Evolutionary conservation across 2,113 vertebrate genomes (phyloP), one percentile per base, ranked within the genome.

Genomic region (Alligator mississippiensis): DNA sequence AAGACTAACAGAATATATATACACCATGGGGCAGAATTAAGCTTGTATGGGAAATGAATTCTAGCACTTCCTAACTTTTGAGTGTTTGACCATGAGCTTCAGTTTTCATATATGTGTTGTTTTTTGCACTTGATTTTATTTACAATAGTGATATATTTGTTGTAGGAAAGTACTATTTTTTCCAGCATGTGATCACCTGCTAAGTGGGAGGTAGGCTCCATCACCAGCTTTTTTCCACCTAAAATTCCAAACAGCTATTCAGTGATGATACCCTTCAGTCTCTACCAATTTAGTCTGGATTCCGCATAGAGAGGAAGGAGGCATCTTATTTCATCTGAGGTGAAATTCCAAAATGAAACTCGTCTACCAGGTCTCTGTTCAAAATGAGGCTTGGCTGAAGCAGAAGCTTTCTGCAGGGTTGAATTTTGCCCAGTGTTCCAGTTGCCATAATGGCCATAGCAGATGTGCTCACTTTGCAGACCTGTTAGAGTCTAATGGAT

Each of bases 51-150:
- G 6, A 17, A 15, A 28, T 93, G 86, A 34, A 81, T 87, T 13
- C 12, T 55, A 90, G 4, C 7, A 78, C 72, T 80, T 75, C 57
- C 77, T 79, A 21, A 12, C 1, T 7, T 66, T 80, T 61, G 3
- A 75, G 14, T 78, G 76, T 27, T 83, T 76, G n/a, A n/a, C 25
- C 77, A 90, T 90, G 72, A 77, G 89, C 64, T 30, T 77, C 76
- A 27, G 11, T 79, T 77, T 88, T 78, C 55, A 25, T 64, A 28
- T 72, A 70, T 47, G 34, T 34, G 12, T 3, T 1, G 0, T 30
- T 27, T 74, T 85, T 28, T 60, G 5, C 74, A 62, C 21, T 16
- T 38, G 1, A 1, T 75, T 78, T 75, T 5, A n/a, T 22, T 77
- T 81, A 54, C 63, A 68, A 16, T 76, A 38, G 57, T 12, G 72